Base-by-base conservation (phyloP, 1,140 invertebrate genomes). In the Streblospio benedicti region DNA sequence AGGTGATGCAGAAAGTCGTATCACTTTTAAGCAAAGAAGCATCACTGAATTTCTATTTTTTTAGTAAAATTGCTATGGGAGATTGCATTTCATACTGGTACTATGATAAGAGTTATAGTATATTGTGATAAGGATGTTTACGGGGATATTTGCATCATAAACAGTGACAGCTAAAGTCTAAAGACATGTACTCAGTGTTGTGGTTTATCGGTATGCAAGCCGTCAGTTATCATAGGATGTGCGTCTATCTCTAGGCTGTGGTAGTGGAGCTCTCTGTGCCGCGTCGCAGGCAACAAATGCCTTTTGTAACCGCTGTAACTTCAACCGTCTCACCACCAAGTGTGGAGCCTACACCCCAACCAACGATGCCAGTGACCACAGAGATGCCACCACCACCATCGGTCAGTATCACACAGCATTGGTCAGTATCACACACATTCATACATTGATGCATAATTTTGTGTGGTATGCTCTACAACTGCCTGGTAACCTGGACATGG, bases 261-360 rank as follows among this genome's bases (percentile, higher is more conserved):
- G 75, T 43, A 60, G 56, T 5, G 71, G 73, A 16, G 68, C 59
- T 9, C 63, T 72, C 9, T 76, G 75, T 61, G 62, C 68, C 0
- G 23, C 66, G 2, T 52, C 43, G 9, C 60, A 69, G 52, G 54
- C 51, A 32, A 53, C 45, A 20, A 60, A 38, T 31, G 71, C 75
- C 27, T 69, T 64, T 53, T 76, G 75, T 68, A 66, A 74, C 45
- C 51, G 62, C 20, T 76, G 75, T 68, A 66, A 76, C 57, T 76
- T 74, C 64, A 60, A 75, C 54, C 59, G 51, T 4, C 51, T 57
- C 9, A 60, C 63, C 1, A 33, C 60, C 12, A 65, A 62, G 25
- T 74, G 74, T 67, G 66, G 66, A 5, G 60, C 67, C 27, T 66
- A 72, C n/a, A 35, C 23, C 4, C 67, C 67, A 53, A 61, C 67